Conservation (phyloP, 1,140 invertebrate species). For the Cherax destructor region DNA sequence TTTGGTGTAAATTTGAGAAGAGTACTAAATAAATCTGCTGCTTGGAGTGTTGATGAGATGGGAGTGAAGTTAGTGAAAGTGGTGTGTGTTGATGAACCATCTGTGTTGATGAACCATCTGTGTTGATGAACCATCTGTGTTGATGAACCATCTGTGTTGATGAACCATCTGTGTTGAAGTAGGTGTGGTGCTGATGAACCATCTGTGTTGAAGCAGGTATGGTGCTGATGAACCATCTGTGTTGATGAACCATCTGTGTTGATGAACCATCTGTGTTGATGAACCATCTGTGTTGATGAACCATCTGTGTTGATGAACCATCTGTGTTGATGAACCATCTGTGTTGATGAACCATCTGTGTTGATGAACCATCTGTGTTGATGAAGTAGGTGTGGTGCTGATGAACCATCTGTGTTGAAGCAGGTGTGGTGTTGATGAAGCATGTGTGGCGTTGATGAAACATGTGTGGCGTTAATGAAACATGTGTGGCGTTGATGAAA, state of each 20-base stretch:
- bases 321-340: neutral
- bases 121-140: neutral
- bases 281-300: too few relatives aligned
- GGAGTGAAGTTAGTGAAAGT: too few relatives aligned
- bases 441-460: neutral
- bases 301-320: neutral
- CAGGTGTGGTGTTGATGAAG: neutral
- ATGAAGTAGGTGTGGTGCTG: neutral
- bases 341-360: neutral
- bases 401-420: neutral
- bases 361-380: neutral
- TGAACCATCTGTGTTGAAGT: too few relatives aligned
- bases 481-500: neutral
- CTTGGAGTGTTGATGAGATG: too few relatives aligned
- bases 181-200: neutral
- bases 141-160: neutral
- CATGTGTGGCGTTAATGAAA: neutral
- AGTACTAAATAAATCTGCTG: too few relatives aligned
- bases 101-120: too few relatives aligned
- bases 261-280: neutral
- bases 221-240: neutral
- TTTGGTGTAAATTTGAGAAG: too few relatives aligned
- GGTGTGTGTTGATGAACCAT: too few relatives aligned
- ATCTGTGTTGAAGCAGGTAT: too few relatives aligned
- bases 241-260: neutral